Evolutionary conservation across 2,888 invertebrate species (phyloP).

Genomic region (Eucera pruinosa): DNA sequence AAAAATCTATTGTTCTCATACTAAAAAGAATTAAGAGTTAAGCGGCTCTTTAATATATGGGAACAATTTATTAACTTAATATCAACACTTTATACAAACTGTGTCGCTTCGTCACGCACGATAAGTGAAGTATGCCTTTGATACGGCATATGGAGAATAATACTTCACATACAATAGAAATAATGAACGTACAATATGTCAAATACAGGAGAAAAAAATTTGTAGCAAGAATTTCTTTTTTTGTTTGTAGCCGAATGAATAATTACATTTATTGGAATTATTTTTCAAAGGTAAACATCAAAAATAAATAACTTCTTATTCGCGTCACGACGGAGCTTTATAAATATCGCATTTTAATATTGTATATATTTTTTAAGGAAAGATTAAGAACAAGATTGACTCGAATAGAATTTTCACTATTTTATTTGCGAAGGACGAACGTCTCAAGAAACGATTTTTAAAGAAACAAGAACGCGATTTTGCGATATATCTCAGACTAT

Average conservation of each 20-base stretch:
- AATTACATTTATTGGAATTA: conserved; percentile 51
- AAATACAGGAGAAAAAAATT: conserved; percentile 57
- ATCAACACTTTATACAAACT: conserved; percentile 73
- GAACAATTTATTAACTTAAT: conserved; percentile 74
- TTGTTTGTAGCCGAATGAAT: conserved; percentile 48
- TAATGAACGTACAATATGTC: conserved; percentile 54
- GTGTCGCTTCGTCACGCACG: conserved; percentile 69
- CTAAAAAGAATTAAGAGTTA: conserved; percentile 40
- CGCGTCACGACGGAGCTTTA: conserved; percentile 47
- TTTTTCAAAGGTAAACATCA: conserved; percentile 40
- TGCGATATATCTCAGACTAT: conserved; percentile 28
- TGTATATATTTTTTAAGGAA: conserved; percentile 42
- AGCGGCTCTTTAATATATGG: conserved; percentile 61
- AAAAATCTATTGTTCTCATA: neutral
- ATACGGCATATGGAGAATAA: conserved; percentile 61
- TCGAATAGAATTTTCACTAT: conserved; percentile 55
- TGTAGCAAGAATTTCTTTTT: conserved; percentile 35
- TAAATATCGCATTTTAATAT: conserved; percentile 56
- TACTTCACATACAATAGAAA: conserved; percentile 67
- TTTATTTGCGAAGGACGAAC: conserved; percentile 40
- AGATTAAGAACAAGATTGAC: conserved; percentile 47
- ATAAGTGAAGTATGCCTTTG: conserved; percentile 66
- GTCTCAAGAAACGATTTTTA: conserved; percentile 39
- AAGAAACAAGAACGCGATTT: conserved; percentile 37
- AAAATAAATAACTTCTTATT: conserved; percentile 56